Evolutionary conservation across 1,140 invertebrate species (phyloP), one percentile per base, ranked within the genome.

Genomic region (Colletes gigas): DNA sequence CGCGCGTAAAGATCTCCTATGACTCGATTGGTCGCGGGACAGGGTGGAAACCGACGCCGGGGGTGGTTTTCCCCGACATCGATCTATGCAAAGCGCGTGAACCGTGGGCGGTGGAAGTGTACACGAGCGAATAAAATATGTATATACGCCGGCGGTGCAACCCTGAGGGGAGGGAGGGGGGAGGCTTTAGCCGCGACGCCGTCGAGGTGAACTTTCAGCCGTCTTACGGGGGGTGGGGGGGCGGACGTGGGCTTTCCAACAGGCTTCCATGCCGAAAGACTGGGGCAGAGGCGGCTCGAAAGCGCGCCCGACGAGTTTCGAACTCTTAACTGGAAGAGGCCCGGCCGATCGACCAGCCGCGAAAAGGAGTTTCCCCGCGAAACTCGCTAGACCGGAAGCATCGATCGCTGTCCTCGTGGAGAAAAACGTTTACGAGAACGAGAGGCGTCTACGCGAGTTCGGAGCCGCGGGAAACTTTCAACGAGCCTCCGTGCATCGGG

Each of bases 241-340:
- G 44, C 21, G 60, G 60, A 21, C 12, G 9, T 14, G 12, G 30
- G 60, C 30, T 30, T 62, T 62, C 21, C 60, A 8, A 62, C 60
- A 15, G 10, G 9, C 30, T 44, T 47, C 44, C 65, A 14, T 67
- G 41, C 50, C 65, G 41, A 50, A n/a, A 50, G 41, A 67, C 30
- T 30, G 63, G n/a, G 17, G 39, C 19, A 21, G 39, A 17, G 15
- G 44, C 8, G 39, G 12, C 39, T 30, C 8, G 62, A 12, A 17
- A 9, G 44, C 41, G n/a, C 4, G 65, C 17, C 0, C 60, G 8
- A 14, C 44, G 65, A 67, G 65, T 67, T 67, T 17, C 44, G 65
- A 67, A 67, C 65, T 67, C 65, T 67, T 67, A 67, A 67, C 65
- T 52, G 65, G 12, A 67, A 52, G 65, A 67, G 65, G 65, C 65